Evolutionary conservation across 2,113 vertebrate species (phyloP).

Genomic region (Nothobranchius kuhntae): DNA sequence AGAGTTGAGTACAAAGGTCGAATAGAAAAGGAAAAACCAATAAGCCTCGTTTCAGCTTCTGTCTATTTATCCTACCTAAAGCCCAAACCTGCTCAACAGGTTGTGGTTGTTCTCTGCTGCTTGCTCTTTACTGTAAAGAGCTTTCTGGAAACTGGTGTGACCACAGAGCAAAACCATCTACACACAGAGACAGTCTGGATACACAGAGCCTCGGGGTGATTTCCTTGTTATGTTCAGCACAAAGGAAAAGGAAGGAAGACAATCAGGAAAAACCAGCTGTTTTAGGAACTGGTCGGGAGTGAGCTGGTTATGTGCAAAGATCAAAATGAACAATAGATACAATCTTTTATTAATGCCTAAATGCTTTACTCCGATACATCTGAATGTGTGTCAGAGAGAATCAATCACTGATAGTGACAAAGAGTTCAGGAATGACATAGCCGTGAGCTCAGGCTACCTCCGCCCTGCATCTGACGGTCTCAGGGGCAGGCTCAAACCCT

Average conservation of each 20-base stretch:
- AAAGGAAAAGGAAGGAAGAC: constrained; percentile 19
- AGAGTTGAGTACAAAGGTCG: constrained; percentile 14
- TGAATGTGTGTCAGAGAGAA: constrained; percentile 22
- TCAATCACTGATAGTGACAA: constrained; percentile 39
- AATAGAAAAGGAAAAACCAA: constrained; percentile 3
- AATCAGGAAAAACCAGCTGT: neutral
- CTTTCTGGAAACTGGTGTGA: neutral
- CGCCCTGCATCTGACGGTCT: constrained; percentile 64
- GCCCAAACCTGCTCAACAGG: constrained; percentile 50
- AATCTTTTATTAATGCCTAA: neutral
- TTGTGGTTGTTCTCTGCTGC: constrained; percentile 19
- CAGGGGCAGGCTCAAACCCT: constrained; percentile 39
- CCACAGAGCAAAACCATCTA: constrained; percentile 2
- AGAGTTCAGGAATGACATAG: constrained; percentile 63
- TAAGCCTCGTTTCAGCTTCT: constrained; percentile 23
- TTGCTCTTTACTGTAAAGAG: constrained; percentile 1
- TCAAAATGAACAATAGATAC: neutral
- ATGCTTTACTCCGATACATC: constrained; percentile 1
- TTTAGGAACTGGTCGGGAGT: neutral
- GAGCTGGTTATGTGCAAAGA: neutral
- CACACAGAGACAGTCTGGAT: constrained; percentile 4
- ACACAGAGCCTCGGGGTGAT: constrained; percentile 16
- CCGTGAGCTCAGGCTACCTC: constrained; percentile 62
- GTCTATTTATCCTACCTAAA: constrained; percentile 19
- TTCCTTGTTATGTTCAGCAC: constrained; percentile 34